Evolutionary conservation across 2,888 invertebrate species (phyloP), one percentile per base, ranked within the genome.

Genomic region (Hydropsyche betteni): DNA sequence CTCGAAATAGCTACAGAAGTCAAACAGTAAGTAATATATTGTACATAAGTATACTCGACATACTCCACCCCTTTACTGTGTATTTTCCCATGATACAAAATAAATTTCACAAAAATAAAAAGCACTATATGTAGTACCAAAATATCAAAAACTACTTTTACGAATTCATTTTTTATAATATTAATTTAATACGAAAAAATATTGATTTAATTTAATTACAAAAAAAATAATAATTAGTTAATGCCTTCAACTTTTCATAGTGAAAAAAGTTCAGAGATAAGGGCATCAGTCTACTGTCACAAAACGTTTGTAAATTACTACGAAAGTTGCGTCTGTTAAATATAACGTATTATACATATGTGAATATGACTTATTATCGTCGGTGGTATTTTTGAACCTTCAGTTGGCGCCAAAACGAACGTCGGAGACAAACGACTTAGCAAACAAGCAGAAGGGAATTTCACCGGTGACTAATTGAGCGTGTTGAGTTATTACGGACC

Each of bases 11-110:
- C 34, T 53, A n/a, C 69, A 51, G 69, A 16, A 69, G 52, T 61
- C 61, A 33, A 51, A 33, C 51, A 52, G 75, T 74, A 72, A 77
- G 76, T 71, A 74, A 75, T 68, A 70, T 68, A 77, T 77, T 77
- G 24, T 24, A 24, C 24, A 24, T 24, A 2, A 24, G 24, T 24
- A 24, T 24, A 77, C 68, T 74, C 38, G 44, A 61, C 64, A 53
- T 74, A 76, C 71, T 76, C 74, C 76, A 77, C 75, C 77, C 77
- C 76, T 77, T 77, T 77, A 76, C 74, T 33, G 74, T 61, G 61
- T 44, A 51, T 14, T 34, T 8, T 69, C 64, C 75, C 74, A 76
- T 76, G 71, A 75, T 69, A 76, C 75, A 75, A 77, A 76, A 77
- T 74, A 76, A 75, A 77, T 74, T 75, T 76, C 68, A 55, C 68